Base-by-base conservation (phyloP, 2,888 invertebrate genomes). In the Dicyrtomina minuta region DNA sequence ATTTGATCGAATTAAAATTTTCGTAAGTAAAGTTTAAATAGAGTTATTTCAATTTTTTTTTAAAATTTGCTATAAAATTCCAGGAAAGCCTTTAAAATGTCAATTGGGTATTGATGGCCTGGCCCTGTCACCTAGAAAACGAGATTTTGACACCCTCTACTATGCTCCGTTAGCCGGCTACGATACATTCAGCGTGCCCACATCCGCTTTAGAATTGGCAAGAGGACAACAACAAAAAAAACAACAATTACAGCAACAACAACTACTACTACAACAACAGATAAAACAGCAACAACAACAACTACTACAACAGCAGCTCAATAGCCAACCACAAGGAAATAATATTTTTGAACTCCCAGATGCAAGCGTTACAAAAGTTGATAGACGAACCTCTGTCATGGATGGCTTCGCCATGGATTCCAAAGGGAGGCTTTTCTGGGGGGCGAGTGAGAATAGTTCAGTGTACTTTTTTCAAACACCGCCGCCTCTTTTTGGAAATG, bases 351-450 rank as follows among this genome's bases (percentile, higher is more conserved):
- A 72, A 8, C 70, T 72, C 1, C 33, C 84, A 8, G 87, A 87
- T 69, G 82, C 83, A 0, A 82, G 84, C 72, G 85, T 90, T 0
- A 83, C 81, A 8, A 86, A 88, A 73, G 81, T 88, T 51, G 90
- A 89, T 0, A 79, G 82, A 0, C 89, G 89, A 79, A 81, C 84
- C 0, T 89, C 89, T 0, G 88, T 89, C 80, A 87, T 88, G 0
- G 89, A 88, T 78, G 90, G 90, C 0, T 89, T 90, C 88, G 86
- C 87, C 72, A 89, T 90, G 89, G 89, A 90, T 76, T 86, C 88
- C 20, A 82, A 83, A n/a, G 90, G 90, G 2, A 80, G 86, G 5
- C 83, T 91, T 13, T 90, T 89, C 82, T 90, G 86, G 80, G 90
- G 89, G 51, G 83, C 89, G 27, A 81, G 90, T 66, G 86, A 87